Percentiles rank a stretch among this genome's conserved stretches.
phyloP scores from a whole-genome alignment of 2,888 invertebrate species.

The Falcaria lacertinaria region DNA sequence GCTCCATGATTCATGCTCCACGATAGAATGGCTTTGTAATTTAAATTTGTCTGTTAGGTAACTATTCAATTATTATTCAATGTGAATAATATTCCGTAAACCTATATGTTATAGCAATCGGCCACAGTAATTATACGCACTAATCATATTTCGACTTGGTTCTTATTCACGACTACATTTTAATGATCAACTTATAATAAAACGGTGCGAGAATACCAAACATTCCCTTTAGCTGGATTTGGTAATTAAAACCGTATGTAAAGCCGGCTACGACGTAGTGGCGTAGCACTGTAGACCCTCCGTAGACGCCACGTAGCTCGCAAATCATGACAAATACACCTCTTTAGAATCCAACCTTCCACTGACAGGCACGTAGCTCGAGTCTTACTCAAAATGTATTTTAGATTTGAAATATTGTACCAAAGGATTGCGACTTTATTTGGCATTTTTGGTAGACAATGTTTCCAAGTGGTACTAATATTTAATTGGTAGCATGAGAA shows the following conservation, averaged over 20 bases:
- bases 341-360: conserved; percentile 13
- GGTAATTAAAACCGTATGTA: conserved; percentile 6
- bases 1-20: not conserved
- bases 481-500: too few relatives aligned
- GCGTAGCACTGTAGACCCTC: conserved; percentile 20
- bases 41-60: not conserved
- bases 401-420: conserved; percentile 25
- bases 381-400: conserved; percentile 25
- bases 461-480: not conserved
- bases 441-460: conserved; percentile 4
- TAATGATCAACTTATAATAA: too few relatives aligned
- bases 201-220: too few relatives aligned
- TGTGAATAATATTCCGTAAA: too few relatives aligned
- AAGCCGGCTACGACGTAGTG: conserved; percentile 5
- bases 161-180: too few relatives aligned
- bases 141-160: too few relatives aligned
- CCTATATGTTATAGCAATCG: too few relatives aligned
- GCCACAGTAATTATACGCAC: too few relatives aligned
- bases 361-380: conserved; percentile 16
- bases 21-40: not conserved
- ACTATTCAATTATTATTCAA: too few relatives aligned
- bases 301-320: conserved; percentile 28
- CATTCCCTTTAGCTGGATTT: not conserved
- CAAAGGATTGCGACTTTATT: conserved; percentile 26
- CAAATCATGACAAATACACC: conserved; percentile 15